Percentiles rank a stretch among this genome's conserved stretches.
phyloP scores from a whole-genome alignment of 1,140 invertebrate genomes.

The Drosophila carrolli region DNA sequence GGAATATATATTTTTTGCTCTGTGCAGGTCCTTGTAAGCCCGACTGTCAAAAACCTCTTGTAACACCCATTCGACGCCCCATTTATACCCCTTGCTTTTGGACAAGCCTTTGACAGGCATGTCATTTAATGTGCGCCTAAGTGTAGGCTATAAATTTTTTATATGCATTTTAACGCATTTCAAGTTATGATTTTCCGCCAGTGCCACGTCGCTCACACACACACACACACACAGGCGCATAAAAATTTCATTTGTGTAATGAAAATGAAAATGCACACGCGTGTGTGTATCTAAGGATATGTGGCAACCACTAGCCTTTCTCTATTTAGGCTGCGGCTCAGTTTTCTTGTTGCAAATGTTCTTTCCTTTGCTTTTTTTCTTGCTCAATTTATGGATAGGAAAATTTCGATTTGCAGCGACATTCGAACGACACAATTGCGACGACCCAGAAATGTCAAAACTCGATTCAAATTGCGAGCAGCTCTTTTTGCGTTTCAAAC shows the following conservation, averaged over 20 bases:
- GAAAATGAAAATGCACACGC: slow-evolving; percentile 52
- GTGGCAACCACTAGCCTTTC: not conserved
- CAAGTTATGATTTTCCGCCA: slow-evolving; percentile 70
- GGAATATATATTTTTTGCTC: not conserved
- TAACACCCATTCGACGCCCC: slow-evolving; percentile 12
- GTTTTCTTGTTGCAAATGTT: slow-evolving; percentile 3
- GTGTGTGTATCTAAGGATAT: slow-evolving; percentile 6
- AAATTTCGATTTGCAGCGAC: slow-evolving; percentile 9
- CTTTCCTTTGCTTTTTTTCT: not conserved
- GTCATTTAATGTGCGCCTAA: slow-evolving; percentile 79
- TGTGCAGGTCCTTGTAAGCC: not conserved
- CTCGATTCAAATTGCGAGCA: slow-evolving; percentile 5
- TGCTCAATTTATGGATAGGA: slow-evolving; percentile 4
- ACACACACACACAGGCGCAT: slow-evolving; percentile 19
- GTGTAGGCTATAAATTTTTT: slow-evolving; percentile 78
- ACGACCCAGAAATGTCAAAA: slow-evolving; percentile 16
- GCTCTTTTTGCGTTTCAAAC: not conserved
- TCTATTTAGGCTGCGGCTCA: slow-evolving; percentile 34
- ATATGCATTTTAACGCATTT: slow-evolving; percentile 82
- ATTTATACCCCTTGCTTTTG: slow-evolving; percentile 18
- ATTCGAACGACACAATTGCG: slow-evolving; percentile 21
- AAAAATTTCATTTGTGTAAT: slow-evolving; percentile 58
- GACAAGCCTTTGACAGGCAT: slow-evolving; percentile 72
- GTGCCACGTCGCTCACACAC: slow-evolving; percentile 17
- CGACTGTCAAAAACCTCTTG: slow-evolving; percentile 9